Evolutionary conservation across 2,888 invertebrate species (phyloP).

Genomic region (Acleris literana): DNA sequence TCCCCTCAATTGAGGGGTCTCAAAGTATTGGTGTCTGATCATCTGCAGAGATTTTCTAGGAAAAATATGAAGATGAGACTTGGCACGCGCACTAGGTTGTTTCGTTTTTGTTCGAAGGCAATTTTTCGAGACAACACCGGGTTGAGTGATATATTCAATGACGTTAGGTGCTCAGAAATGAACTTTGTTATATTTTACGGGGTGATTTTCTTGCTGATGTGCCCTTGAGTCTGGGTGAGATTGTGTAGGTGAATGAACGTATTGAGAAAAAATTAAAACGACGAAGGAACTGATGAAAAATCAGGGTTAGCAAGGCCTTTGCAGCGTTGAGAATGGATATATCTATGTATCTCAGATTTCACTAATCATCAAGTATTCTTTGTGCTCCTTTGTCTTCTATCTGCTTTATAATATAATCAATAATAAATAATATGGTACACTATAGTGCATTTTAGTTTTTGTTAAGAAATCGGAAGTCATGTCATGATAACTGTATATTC

Average conservation of each 20-base stretch:
- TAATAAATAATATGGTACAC: no score
- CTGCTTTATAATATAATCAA: no score
- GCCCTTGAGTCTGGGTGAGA: constrained; percentile 3
- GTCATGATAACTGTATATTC: no score
- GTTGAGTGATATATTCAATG: constrained; percentile 32
- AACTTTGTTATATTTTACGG: constrained; percentile 21
- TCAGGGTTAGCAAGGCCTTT: background rate
- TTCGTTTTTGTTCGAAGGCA: constrained; percentile 52
- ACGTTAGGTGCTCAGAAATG: constrained; percentile 26
- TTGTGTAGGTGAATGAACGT: background rate
- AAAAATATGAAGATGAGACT: constrained; percentile 60
- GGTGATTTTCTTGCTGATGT: constrained; percentile 24
- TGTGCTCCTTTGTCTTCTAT: no score
- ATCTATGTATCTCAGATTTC: no score
- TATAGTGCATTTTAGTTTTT: no score
- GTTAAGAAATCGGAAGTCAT: no score
- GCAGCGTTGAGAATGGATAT: no score
- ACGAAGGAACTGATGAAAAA: background rate
- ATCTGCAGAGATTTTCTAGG: constrained; percentile 49
- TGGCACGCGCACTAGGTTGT: constrained; percentile 47
- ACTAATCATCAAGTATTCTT: no score
- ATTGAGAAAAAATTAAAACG: background rate
- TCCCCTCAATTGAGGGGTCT: constrained; percentile 20
- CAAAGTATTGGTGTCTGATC: constrained; percentile 41
- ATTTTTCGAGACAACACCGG: constrained; percentile 49